Base-by-base conservation (phyloP, 1,140 invertebrate genomes). In the Tachypleus tridentatus region DNA sequence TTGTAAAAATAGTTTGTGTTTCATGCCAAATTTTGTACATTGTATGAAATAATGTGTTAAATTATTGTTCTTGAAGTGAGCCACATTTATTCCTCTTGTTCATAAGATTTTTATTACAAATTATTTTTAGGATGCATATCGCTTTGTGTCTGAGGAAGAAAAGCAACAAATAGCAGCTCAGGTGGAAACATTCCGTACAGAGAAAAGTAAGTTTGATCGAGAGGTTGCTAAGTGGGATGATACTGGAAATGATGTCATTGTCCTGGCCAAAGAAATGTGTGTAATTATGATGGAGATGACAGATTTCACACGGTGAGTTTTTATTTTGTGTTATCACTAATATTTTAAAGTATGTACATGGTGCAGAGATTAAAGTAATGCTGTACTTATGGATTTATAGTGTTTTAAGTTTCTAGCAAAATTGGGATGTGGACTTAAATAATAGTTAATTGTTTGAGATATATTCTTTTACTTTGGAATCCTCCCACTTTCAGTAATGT, bases 271-370 rank as follows among this genome's bases (percentile, higher is more conserved):
- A 76, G 91, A 98, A 76, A 99, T 98, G 83, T 98, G 95, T 78
- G 95, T 97, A 89, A 98, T 99, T 70, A 98, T 98, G 95, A 93
- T 97, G 87, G 95, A 98, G 77, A 99, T 99, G 96, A 98, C 95
- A 3, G 95, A 98, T 77, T 98, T 98, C 74, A 98, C 95, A 3
- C 86, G 95, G 89, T 92, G 79, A 62, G 4, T 60, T 66, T 8
- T 54, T n/a, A 54, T 54, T n/a, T 54, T 29, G 29, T 2, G 2
- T 29, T 29, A 29, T 29, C 29, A 29, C 2, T 29, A 29, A 29
- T 51, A 6, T 6, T 10, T 53, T 10, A 10, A 9, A 63, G 7
- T 49, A 10, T 29, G 29, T 29, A 29, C 29, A 29, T 29, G 29
- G 29, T 29, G 29, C 29, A 29, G 29, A 29, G 29, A 29, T 29